Conservation (phyloP, 2,113 vertebrate genomes). For the Promerops cafer region DNA sequence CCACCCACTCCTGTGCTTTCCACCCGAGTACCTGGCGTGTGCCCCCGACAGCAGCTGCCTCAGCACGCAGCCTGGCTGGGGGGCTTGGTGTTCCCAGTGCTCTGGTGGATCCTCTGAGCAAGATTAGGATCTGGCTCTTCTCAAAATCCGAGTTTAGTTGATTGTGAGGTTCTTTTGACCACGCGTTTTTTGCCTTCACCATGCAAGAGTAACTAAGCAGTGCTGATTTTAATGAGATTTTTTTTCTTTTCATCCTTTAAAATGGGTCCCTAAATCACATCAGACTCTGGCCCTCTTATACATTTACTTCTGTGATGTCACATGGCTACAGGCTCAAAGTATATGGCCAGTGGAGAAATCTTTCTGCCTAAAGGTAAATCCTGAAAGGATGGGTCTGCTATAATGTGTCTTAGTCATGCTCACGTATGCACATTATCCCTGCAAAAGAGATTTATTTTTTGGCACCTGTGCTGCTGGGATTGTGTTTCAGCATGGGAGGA, state of each 20-base stretch:
- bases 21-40: rapidly evolving
- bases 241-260: not conserved
- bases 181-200: not conserved
- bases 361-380: not conserved
- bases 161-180: not conserved
- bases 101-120: not conserved
- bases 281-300: not conserved
- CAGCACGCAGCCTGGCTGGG: rapidly evolving
- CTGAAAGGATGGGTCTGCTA: not conserved
- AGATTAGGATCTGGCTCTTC: not conserved
- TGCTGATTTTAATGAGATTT: not conserved
- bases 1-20: not conserved
- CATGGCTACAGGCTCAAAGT: not conserved
- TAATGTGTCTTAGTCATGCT: not conserved
- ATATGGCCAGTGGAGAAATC: not conserved
- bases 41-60: not conserved
- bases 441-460: not conserved
- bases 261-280: not conserved
- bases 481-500: not conserved
- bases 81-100: not conserved
- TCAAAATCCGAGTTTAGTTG: not conserved
- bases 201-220: not conserved
- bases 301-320: not conserved
- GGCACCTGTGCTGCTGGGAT: not conserved
- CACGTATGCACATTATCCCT: not conserved